Percentiles rank a stretch among this genome's conserved stretches.
phyloP scores from a whole-genome alignment of 2,888 invertebrate species.

The Apotomis betuletana region DNA sequence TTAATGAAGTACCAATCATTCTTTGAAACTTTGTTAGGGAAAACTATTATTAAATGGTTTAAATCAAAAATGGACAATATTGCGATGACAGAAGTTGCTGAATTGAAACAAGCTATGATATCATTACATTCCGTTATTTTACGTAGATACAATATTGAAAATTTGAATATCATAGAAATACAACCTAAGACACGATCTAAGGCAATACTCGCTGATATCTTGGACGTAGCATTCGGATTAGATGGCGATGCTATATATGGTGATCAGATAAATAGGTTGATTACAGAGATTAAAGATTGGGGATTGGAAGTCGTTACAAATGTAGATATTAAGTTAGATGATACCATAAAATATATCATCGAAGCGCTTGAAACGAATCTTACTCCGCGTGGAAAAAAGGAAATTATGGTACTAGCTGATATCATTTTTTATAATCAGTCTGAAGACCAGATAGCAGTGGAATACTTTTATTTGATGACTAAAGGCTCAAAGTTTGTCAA shows the following conservation, averaged over 20 bases:
- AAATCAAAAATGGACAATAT: slow-evolving; percentile 36
- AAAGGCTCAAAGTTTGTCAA: slow-evolving; percentile 53
- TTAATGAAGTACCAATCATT: slow-evolving; percentile 44
- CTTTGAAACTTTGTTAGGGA: slow-evolving; percentile 49
- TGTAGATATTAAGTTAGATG: slow-evolving; percentile 44
- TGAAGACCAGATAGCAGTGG: slow-evolving; percentile 36
- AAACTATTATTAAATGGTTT: slow-evolving; percentile 46
- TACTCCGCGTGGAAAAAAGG: slow-evolving; percentile 46
- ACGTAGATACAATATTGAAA: slow-evolving; percentile 50
- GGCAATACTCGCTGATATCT: slow-evolving; percentile 56
- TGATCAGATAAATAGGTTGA: slow-evolving; percentile 48
- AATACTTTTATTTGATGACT: slow-evolving; percentile 51
- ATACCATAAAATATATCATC: slow-evolving; percentile 49
- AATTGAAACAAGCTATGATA: slow-evolving; percentile 46
- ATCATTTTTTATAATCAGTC: slow-evolving; percentile 49
- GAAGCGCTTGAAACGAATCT: slow-evolving; percentile 48
- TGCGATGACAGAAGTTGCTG: slow-evolving; percentile 33
- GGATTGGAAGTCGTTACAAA: slow-evolving; percentile 31
- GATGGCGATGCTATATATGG: slow-evolving; percentile 47
- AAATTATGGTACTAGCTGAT: slow-evolving; percentile 54
- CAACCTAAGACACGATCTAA: slow-evolving; percentile 51
- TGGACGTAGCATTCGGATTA: slow-evolving; percentile 54
- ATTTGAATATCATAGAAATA: slow-evolving; percentile 39
- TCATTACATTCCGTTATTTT: slow-evolving; percentile 46
- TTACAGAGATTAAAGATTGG: slow-evolving; percentile 50